Evolutionary conservation across 2,797 vertebrate species (phyloP), one percentile per base, ranked within the genome.

Genomic region (Rhinogobio ventralis): DNA sequence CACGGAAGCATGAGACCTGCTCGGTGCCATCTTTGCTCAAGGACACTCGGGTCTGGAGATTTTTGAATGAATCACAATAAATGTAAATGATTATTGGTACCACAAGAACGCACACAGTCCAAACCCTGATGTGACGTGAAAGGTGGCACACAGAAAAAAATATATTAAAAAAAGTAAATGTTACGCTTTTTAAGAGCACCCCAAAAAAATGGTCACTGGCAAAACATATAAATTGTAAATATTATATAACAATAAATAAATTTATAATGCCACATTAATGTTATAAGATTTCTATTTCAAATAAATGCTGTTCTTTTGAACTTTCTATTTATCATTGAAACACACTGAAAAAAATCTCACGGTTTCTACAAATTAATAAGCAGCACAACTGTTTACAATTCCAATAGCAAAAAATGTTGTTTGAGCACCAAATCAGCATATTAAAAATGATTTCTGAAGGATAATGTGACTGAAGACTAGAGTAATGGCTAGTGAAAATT

Each of bases 51-150:
- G 49, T 75, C 49, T 75, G 49, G 49, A 79, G 57, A 11, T 46
- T 79, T 42, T 64, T 64, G 39, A 64, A n/a, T 3, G 1, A 46
- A 45, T 28, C n/a, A 20, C 36, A 28, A 49, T 5, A 66, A 66
- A 79, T 66, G 62, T 67, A 67, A 66, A 67, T 51, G 60, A 79
- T 49, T 17, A 67, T 15, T n/a, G 19, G 75, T 28, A 28, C 36
- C 36, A 60, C 53, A 62, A 45, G 23, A 42, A 45, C 6, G 14
- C 53, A 60, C 33, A 42, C 7, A 42, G 53, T 15, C 73, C 30
- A 15, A 23, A 55, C 0, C 11, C 73, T 77, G 62, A 15, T 77
- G 74, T 57, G 23, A 42, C 1, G 7, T 57, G 36, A 76, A 55
- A 25, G 4, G 19, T 25, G 30, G 46, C 42, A 72, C 42, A 28